A percentile compares a stretch with the other conserved stretches of the same genome.
These are phyloP conservation scores for Emydura subglobosa DNA, from an alignment of 2,113 vertebrate species.

Conservation along the genomic window DNA sequence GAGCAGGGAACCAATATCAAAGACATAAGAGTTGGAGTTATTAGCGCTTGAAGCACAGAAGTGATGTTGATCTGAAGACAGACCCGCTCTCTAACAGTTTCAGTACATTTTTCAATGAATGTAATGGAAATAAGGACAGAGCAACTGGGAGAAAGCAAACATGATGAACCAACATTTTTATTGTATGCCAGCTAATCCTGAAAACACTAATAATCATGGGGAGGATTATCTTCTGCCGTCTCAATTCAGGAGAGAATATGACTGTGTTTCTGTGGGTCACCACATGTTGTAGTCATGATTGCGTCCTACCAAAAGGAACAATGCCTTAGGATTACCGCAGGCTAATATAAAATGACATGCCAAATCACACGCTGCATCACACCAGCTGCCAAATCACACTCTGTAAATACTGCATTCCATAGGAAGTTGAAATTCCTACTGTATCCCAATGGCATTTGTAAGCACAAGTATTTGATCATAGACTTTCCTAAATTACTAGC, in stretches of 20 bases:
- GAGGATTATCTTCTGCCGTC: not conserved
- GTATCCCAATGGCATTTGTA: not conserved
- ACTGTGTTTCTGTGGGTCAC: conserved; percentile 5
- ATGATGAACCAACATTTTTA: conserved; percentile 24
- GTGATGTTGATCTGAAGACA: conserved; percentile 36
- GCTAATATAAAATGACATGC: conserved; percentile 42
- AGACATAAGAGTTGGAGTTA: conserved; percentile 48
- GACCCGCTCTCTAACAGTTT: conserved; percentile 25
- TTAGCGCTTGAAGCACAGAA: conserved; percentile 59
- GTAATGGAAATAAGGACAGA: conserved; percentile 56
- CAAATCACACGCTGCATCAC: conserved; percentile 15
- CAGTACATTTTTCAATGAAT: conserved; percentile 40
- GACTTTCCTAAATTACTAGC: conserved; percentile 16
- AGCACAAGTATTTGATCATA: conserved; percentile 35
- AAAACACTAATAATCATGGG: conserved; percentile 46
- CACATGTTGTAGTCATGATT: conserved; percentile 41
- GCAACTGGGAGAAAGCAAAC: conserved; percentile 55
- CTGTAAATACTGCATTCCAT: not conserved
- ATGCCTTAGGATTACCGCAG: conserved; percentile 62
- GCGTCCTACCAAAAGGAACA: conserved; percentile 44
- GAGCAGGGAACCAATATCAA: conserved; percentile 48
- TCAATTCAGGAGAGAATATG: conserved; percentile 32
- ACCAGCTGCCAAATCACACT: conserved; percentile 47
- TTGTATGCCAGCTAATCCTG: conserved; percentile 22
- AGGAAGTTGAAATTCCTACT: not conserved